Conservation (phyloP, 2,888 invertebrate genomes). For the Suillia variegata region DNA sequence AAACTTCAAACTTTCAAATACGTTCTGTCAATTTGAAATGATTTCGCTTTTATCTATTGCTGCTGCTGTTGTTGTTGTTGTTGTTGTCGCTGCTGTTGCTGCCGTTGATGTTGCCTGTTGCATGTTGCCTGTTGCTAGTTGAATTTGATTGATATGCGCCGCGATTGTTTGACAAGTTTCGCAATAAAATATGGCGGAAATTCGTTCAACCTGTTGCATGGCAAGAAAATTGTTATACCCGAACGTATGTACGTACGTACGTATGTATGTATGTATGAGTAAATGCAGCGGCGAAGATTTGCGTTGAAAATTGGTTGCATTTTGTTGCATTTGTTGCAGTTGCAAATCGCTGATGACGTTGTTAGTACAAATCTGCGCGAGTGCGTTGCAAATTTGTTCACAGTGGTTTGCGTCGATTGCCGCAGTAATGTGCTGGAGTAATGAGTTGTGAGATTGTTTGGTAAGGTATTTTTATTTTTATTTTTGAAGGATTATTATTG, state of each 20-base stretch:
- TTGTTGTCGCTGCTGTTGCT: no score
- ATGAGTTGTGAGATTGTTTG: no score
- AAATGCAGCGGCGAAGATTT: not conserved
- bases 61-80: no score
- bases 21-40: not conserved
- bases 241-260: not conserved
- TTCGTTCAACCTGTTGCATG: slow-evolving; percentile 3
- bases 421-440: no score
- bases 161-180: not conserved
- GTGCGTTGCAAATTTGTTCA: not conserved
- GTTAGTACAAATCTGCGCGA: not conserved
- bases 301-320: not conserved
- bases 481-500: no score
- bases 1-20: not conserved
- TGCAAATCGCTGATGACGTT: not conserved
- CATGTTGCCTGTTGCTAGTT: no score
- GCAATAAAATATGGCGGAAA: not conserved
- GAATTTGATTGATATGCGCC: not conserved
- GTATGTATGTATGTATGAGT: no score
- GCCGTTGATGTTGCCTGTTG: no score
- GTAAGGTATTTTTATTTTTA: no score
- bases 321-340: not conserved
- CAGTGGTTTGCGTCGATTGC: no score
- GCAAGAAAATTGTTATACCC: not conserved
- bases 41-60: not conserved